Conservation (phyloP, 2,797 vertebrate species). For the Phoxinus dragarum region DNA sequence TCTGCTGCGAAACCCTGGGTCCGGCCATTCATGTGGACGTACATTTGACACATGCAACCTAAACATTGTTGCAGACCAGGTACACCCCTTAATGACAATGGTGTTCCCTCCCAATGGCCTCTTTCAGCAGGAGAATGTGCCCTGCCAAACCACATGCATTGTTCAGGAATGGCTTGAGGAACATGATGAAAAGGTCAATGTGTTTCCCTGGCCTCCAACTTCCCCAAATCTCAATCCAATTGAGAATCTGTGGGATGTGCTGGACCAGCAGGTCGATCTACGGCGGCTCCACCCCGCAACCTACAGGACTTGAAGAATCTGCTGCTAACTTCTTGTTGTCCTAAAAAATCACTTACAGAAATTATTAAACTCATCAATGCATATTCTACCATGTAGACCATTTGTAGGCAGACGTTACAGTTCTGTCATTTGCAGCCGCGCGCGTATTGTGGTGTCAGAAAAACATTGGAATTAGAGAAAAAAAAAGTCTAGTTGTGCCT, state of each 20-base stretch:
- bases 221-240: neutral
- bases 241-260: neutral
- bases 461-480: too few species aligned
- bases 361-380: too few species aligned
- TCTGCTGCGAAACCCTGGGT: neutral
- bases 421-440: too few species aligned
- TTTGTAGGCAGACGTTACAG: too few species aligned
- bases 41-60: neutral
- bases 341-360: neutral
- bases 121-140: neutral
- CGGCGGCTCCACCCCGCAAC: neutral
- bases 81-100: neutral
- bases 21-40: neutral
- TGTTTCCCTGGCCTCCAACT: neutral
- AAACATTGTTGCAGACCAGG: too few species aligned
- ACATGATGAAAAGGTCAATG: neutral
- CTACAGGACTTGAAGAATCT: too few species aligned
- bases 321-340: too few species aligned
- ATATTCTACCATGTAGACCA: neutral
- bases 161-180: neutral
- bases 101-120: neutral
- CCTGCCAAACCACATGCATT: neutral
- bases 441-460: too few species aligned
- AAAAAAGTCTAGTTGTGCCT: too few species aligned
- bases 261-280: neutral